Evolutionary conservation across 2,113 vertebrate genomes (phyloP).

Genomic region (Heptranchias perlo): DNA sequence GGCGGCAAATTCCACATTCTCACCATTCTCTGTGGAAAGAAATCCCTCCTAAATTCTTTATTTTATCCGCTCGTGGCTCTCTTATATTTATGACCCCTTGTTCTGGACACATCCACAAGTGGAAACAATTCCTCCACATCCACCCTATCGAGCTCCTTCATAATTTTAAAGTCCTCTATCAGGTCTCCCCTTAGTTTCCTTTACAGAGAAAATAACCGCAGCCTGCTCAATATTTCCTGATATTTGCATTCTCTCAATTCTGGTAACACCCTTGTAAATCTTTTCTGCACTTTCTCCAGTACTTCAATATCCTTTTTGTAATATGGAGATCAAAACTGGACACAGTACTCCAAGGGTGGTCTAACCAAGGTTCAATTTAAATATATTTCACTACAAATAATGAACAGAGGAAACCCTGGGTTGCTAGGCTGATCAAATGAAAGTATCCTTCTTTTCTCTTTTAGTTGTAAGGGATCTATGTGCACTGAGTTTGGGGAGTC

Average conservation of each 20-base stretch:
- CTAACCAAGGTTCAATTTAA: neutral
- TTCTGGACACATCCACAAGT: neutral
- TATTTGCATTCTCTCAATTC: neutral
- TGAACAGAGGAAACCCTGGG: neutral
- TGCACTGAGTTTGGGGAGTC: neutral
- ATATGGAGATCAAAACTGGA: neutral
- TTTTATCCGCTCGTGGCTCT: neutral
- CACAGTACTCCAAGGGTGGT: neutral
- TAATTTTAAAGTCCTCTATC: neutral
- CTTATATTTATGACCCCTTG: neutral
- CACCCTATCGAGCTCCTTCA: neutral
- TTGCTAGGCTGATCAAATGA: neutral
- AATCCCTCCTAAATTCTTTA: neutral
- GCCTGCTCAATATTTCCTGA: neutral
- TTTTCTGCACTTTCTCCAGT: neutral
- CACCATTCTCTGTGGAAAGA: neutral
- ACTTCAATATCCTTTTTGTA: neutral
- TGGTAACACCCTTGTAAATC: neutral
- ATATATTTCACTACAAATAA: neutral
- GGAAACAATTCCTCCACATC: neutral
- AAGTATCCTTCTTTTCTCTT: neutral
- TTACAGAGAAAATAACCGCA: neutral
- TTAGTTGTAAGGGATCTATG: neutral
- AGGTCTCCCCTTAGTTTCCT: neutral
- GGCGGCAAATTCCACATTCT: neutral